These are phyloP conservation scores for Molossus alvarezi DNA, from an alignment of 2,797 vertebrate species.

Conservation along the genomic window DNA sequence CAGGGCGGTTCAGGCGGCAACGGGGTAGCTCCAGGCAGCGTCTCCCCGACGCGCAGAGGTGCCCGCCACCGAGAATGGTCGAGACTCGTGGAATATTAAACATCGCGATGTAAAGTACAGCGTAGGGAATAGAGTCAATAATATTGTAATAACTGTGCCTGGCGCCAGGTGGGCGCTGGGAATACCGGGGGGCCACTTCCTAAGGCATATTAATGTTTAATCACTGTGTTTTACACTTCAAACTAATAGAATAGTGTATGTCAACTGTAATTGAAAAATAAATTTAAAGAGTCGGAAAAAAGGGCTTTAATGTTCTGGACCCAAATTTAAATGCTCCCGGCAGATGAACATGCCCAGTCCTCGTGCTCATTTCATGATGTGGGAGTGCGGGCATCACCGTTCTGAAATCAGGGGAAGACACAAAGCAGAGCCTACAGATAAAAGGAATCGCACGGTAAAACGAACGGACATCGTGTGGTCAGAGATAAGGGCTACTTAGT, in stretches of 20 bases:
- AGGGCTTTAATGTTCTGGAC: background rate
- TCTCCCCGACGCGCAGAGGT: background rate
- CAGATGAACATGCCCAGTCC: background rate
- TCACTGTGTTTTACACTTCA: no score
- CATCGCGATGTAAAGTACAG: background rate
- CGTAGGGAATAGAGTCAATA: background rate
- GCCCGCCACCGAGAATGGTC: background rate
- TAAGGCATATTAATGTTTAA: background rate
- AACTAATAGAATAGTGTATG: background rate
- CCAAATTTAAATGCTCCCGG: background rate
- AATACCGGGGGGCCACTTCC: background rate
- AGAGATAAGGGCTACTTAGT: no score
- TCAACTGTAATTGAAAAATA: background rate
- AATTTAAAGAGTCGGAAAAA: background rate
- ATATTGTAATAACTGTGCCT: no score
- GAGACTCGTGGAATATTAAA: background rate
- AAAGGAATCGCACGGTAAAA: background rate
- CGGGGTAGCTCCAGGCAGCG: background rate
- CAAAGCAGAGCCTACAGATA: background rate
- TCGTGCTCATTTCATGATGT: background rate
- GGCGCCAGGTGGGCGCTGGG: background rate
- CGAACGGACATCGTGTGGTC: no score
- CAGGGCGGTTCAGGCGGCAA: background rate
- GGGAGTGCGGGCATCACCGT: rapidly evolving
- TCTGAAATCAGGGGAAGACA: background rate